Base-by-base conservation (phyloP, 2,113 vertebrate species). In the Macrotus californicus region DNA sequence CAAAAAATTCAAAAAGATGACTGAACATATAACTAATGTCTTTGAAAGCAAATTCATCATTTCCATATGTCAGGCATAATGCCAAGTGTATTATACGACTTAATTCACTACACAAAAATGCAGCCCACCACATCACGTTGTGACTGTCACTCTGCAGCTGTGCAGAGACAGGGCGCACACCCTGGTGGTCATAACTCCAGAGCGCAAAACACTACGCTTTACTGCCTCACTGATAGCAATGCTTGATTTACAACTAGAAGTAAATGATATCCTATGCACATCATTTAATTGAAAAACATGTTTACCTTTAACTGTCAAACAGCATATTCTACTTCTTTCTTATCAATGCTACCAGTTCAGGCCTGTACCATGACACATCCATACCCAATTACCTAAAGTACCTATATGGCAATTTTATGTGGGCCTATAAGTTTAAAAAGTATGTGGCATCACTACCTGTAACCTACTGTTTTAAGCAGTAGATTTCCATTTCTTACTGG, bases 21-120 rank as follows among this genome's bases (percentile, higher is more conserved):
- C 12, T 80, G 12, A 90, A 90, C 10, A 31, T 5, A 52, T 75
- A 89, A 89, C 29, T 67, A 82, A 75, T 56, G 4, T 87, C 46
- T 94, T 56, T 89, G 48, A 92, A 85, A 95, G 50, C 50, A 86
- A 93, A 95, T 88, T 80, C 36, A 75, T 91, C 15, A 73, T 67
- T 89, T 82, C 4, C 34, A 14, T 69, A 43, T 52, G 14, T 84
- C 64, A 90, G 41, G 77, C 54, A 95, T 19, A 50, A 31, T 39
- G 12, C 36, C 82, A 92, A 81, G 36, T n/a, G n/a, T 29, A 50
- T 52, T 52, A 72, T 11, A 64, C 59, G 75, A 92, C 86, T 48
- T 93, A 89, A 87, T 77, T 92, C 61, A 67, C 31, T 72, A 41
- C 34, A 75, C 41, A 76, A 88, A 29, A 85, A 73, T 36, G 43